These are phyloP conservation scores for Tolypeutes matacus DNA, from an alignment of 2,797 vertebrate genomes.

Conservation along the genomic window DNA sequence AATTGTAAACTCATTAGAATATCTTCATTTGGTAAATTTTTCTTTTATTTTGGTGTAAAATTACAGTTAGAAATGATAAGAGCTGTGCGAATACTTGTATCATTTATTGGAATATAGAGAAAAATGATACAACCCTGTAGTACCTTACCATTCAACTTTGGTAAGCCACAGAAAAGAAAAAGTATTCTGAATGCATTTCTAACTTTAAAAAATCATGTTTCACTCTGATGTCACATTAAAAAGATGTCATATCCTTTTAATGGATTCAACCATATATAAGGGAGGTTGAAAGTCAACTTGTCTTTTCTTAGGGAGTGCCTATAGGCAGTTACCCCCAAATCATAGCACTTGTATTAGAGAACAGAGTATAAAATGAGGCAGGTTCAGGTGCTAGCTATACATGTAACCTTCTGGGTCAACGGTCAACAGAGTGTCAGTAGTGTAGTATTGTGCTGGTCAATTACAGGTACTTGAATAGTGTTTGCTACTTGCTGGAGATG, in stretches of 20 bases:
- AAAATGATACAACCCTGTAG: slow-evolving; percentile 68
- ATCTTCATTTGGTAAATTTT: slow-evolving; percentile 38
- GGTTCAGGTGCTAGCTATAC: slow-evolving; percentile 79
- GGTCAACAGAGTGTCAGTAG: slow-evolving; percentile 80
- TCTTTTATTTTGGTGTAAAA: slow-evolving; percentile 82
- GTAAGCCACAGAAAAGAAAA: slow-evolving; percentile 78
- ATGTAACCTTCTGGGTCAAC: slow-evolving; percentile 83
- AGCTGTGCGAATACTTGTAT: slow-evolving; percentile 58
- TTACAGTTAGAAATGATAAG: slow-evolving; percentile 77
- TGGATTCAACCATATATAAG: slow-evolving; percentile 80
- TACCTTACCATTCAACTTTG: slow-evolving; percentile 77
- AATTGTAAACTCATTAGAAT: slow-evolving; percentile 49
- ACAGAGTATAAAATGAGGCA: slow-evolving; percentile 83
- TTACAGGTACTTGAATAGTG: slow-evolving; percentile 85
- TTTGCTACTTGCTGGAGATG: slow-evolving; percentile 84
- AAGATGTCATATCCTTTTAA: slow-evolving; percentile 78
- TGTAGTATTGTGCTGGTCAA: slow-evolving; percentile 83
- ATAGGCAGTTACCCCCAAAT: slow-evolving; percentile 81
- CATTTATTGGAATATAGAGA: slow-evolving; percentile 78
- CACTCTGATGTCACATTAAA: slow-evolving; percentile 82
- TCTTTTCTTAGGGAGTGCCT: slow-evolving; percentile 82
- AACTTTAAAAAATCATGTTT: slow-evolving; percentile 70
- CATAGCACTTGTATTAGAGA: slow-evolving; percentile 79
- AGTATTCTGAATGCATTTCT: slow-evolving; percentile 81
- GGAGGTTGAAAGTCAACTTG: slow-evolving; percentile 82